A percentile compares a stretch with the other conserved stretches of the same genome.
Evolutionary conservation across 2,888 invertebrate species (phyloP).

Genomic region (Creontiades dilutus): DNA sequence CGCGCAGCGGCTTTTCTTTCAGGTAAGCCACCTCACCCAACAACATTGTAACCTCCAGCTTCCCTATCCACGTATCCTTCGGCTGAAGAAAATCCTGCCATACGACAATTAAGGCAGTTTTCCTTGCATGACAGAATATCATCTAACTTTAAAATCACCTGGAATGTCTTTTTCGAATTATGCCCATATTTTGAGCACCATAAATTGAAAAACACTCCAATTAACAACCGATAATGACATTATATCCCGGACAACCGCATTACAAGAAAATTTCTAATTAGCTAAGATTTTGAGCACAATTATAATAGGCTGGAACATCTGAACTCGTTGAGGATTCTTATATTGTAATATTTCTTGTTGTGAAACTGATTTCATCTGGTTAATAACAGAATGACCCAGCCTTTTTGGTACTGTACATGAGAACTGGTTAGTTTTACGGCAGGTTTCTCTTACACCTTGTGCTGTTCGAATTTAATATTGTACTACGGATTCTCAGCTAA

Average conservation of each 20-base stretch:
- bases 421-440: too few species aligned
- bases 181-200: neutral
- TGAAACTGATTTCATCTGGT: too few species aligned
- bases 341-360: too few species aligned
- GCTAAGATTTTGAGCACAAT: too few species aligned
- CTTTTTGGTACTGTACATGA: too few species aligned
- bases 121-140: neutral
- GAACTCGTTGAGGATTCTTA: too few species aligned
- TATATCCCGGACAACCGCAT: neutral
- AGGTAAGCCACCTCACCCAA: constrained; percentile 49
- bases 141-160: neutral
- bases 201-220: neutral
- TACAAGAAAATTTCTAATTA: too few species aligned
- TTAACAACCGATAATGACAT: neutral
- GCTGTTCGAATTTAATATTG: too few species aligned
- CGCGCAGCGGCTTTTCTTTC: constrained; percentile 67
- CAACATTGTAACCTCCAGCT: constrained; percentile 42
- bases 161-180: neutral
- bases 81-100: neutral
- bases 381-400: too few species aligned
- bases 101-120: neutral
- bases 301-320: too few species aligned
- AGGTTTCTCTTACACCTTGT: too few species aligned
- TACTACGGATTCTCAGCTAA: too few species aligned
- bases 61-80: constrained; percentile 14